Base-by-base conservation (phyloP, 2,113 vertebrate genomes). In the Leucopsar rothschildi region DNA sequence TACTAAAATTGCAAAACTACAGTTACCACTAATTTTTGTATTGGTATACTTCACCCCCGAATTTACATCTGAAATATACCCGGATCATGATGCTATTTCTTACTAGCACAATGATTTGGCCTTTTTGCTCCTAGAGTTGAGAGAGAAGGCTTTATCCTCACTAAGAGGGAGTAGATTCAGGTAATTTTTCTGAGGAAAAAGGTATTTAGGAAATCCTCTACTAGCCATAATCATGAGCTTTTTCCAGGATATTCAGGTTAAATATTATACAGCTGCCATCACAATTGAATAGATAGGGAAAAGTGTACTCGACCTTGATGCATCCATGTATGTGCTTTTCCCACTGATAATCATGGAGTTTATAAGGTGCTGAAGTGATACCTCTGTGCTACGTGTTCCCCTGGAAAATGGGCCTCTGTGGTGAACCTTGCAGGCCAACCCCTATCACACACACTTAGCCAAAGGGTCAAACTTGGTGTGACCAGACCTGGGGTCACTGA, bases 371-470 rank as follows among this genome's bases (percentile, higher is more conserved):
- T 44, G 49, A 84, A 65, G 35, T 60, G 27, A 12, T 5, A 23
- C 15, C 28, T 39, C 20, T 42, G 11, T 75, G 18, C 16, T 70
- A 0, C 0, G 0, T 50, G 16, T 12, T 63, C 10, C 31, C 25
- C n/a, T 75, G 44, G 21, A 12, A n/a, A 22, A 49, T 9, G 56
- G 39, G 15, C 13, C 10, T 86, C 24, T 88, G 37, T 52, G 45
- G 22, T 24, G 27, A 77, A 8, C 40, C 44, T 28, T 59, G 33
- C 8, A 68, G 60, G 7, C 20, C 81, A 73, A 16, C 6, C 9
- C 5, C 24, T n/a, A 2, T 12, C 56, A 25, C 12, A 5, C 1
- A 5, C 23, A 8, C 4, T 28, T 31, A 86, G 24, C 59, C 70
- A 57, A 68, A 79, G 55, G 59, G 27, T 39, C 60, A 77, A n/a